Percentiles rank a stretch among this genome's conserved stretches.
phyloP scores from a whole-genome alignment of 2,113 vertebrate genomes.

The Cynopterus brachyotis region DNA sequence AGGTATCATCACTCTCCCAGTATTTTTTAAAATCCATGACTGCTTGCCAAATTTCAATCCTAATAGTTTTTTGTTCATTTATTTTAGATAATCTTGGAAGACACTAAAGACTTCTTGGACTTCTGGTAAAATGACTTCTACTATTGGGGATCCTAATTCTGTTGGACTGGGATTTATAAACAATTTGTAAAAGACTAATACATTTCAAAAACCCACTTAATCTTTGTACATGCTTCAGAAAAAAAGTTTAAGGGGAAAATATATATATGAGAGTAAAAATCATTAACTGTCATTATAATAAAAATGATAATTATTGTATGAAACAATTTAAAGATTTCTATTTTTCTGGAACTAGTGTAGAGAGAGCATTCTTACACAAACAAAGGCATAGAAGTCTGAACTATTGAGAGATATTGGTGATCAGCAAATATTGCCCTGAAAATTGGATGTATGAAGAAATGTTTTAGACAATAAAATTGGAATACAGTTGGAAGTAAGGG shows the following conservation, averaged over 20 bases:
- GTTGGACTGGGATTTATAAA: background rate
- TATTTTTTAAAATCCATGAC: background rate
- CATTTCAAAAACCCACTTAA: background rate
- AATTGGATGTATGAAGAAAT: background rate
- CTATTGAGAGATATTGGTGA: background rate
- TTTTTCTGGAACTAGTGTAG: background rate
- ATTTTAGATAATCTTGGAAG: constrained; percentile 10
- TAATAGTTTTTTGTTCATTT: background rate
- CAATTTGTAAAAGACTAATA: background rate
- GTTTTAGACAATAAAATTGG: background rate
- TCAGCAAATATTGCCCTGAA: background rate
- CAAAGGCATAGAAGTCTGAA: background rate
- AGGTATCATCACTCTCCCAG: background rate
- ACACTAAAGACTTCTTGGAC: background rate
- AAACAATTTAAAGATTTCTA: background rate
- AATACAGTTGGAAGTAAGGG: background rate
- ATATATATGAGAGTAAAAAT: background rate
- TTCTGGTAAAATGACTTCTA: constrained; percentile 11
- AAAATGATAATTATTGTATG: background rate
- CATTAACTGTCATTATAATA: background rate
- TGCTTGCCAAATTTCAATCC: background rate
- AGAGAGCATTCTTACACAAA: background rate
- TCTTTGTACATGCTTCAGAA: constrained; percentile 16
- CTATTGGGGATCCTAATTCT: constrained; percentile 6
- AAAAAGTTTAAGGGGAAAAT: constrained; percentile 25